phyloP scores from a whole-genome alignment of 2,797 vertebrate species.

The Todus mexicanus region DNA sequence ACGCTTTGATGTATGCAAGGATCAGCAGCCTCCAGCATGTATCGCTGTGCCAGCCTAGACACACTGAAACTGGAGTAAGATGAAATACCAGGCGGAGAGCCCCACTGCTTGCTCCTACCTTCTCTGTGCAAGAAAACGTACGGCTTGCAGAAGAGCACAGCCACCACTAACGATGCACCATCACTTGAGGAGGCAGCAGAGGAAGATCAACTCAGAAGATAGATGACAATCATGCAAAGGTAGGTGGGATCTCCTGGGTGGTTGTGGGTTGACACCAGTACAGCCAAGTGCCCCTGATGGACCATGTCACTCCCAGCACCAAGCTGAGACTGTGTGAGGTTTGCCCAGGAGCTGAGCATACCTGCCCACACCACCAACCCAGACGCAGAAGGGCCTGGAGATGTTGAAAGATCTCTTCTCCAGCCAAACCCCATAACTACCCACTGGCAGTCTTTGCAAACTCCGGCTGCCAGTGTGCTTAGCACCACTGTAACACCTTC shows the following conservation, averaged over 20 bases:
- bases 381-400: not conserved
- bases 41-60: not conserved
- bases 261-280: not conserved
- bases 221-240: not conserved
- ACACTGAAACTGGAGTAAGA: not conserved
- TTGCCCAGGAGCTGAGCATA: not conserved
- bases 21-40: not conserved
- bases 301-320: not conserved
- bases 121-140: not conserved
- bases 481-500: not conserved
- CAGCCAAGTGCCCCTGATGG: not conserved
- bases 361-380: not conserved
- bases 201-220: not conserved
- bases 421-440: not conserved
- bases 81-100: not conserved
- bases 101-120: not conserved
- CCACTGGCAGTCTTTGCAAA: not conserved
- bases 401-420: not conserved
- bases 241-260: not conserved
- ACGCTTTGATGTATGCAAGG: not conserved
- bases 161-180: fast-evolving
- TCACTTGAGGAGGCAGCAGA: not conserved
- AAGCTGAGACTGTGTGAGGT: not conserved
- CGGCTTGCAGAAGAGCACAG: fast-evolving
- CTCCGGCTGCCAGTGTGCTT: not conserved